A percentile compares a stretch with the other conserved stretches of the same genome.
Conservation (phyloP, 2,113 vertebrate species). For the Catagonus wagneri region DNA sequence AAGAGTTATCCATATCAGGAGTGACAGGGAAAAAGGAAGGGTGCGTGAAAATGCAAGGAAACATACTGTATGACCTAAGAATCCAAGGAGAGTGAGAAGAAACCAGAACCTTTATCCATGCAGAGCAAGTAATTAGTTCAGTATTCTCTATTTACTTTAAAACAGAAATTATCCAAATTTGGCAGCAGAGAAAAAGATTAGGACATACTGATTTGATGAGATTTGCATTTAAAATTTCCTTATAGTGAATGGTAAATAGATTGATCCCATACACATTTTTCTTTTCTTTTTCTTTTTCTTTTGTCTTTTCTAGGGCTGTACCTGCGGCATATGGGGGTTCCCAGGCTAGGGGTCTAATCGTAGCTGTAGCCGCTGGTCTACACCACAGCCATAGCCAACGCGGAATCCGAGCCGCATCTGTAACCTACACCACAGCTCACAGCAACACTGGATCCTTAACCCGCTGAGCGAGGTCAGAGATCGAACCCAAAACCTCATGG, state of each 20-base stretch:
- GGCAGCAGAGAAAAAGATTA: slow-evolving; percentile 86
- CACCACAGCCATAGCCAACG: too few relatives aligned
- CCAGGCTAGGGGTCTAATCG: too few relatives aligned
- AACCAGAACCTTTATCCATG: slow-evolving; percentile 87
- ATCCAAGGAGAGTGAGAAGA: slow-evolving; percentile 78
- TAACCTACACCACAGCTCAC: too few relatives aligned
- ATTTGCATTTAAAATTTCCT: slow-evolving; percentile 76
- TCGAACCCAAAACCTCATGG: too few relatives aligned
- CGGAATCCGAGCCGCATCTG: too few relatives aligned
- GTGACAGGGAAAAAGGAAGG: slow-evolving; percentile 87
- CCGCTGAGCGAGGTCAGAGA: too few relatives aligned
- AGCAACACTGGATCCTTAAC: too few relatives aligned
- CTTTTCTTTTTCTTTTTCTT: too few relatives aligned
- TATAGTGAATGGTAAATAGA: slow-evolving; percentile 37
- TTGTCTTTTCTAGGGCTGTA: too few relatives aligned
- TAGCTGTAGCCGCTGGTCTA: too few relatives aligned
- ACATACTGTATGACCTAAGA: slow-evolving; percentile 83
- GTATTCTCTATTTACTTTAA: slow-evolving; percentile 82
- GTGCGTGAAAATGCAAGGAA: slow-evolving; percentile 87
- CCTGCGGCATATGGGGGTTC: too few relatives aligned
- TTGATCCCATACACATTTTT: not conserved
- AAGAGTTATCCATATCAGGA: slow-evolving; percentile 88
- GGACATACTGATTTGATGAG: slow-evolving; percentile 48
- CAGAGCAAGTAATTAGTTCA: slow-evolving; percentile 84
- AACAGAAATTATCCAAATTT: slow-evolving; percentile 88